These are phyloP conservation scores for Zonitis immaculata DNA, from an alignment of 2,888 invertebrate species.

Conservation along the genomic window DNA sequence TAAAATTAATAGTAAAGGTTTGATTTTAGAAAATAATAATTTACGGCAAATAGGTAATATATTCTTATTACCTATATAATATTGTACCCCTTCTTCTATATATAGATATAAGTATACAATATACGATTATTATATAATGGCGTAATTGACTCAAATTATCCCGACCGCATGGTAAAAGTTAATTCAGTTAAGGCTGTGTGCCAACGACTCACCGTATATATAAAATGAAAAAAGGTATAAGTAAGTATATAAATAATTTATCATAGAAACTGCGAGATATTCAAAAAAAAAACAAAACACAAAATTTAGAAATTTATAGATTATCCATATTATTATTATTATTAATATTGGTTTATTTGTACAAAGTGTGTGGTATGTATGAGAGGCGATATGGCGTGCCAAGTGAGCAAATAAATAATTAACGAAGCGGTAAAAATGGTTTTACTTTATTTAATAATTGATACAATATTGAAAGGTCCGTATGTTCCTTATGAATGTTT, in stretches of 20 bases:
- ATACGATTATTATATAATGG: conserved; percentile 44
- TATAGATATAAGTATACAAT: no score
- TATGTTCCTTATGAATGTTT: conserved; percentile 19
- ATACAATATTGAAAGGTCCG: conserved; percentile 24
- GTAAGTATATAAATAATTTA: not conserved
- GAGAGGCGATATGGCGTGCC: conserved; percentile 22
- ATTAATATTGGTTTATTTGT: no score
- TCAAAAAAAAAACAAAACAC: no score
- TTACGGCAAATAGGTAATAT: conserved; percentile 24
- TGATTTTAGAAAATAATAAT: conserved; percentile 11
- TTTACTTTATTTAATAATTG: conserved; percentile 35
- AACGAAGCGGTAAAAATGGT: conserved; percentile 33
- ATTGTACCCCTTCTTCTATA: conserved; percentile 30
- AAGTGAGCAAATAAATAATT: conserved; percentile 27
- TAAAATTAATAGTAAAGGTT: no score
- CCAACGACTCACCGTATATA: conserved; percentile 25
- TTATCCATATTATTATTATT: no score
- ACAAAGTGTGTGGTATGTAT: conserved; percentile 2
- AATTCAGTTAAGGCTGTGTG: conserved; percentile 39
- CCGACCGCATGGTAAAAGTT: conserved; percentile 43
- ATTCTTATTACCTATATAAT: no score
- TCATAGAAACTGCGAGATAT: no score
- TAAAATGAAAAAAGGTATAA: not conserved
- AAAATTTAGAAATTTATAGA: no score
- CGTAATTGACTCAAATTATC: conserved; percentile 45